Evolutionary conservation across 35 echinoderm and acorn worm species (phyloP).

Genomic region (Strongylocentrotus purpuratus): DNA sequence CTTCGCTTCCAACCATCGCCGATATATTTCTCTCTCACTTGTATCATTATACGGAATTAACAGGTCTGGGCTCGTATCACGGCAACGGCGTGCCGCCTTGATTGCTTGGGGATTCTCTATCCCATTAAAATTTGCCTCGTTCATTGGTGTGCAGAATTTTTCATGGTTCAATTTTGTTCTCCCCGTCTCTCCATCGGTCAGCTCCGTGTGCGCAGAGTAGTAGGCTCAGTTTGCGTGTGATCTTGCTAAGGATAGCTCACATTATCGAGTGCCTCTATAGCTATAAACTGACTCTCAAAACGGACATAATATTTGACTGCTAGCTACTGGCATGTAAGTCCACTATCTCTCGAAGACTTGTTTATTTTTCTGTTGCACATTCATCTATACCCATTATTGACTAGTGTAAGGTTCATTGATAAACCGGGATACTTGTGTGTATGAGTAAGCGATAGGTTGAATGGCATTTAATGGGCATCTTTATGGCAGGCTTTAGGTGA

Average conservation of each 20-base stretch:
- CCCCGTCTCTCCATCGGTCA: background rate
- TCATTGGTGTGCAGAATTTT: background rate
- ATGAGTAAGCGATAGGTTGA: background rate
- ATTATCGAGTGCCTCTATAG: background rate
- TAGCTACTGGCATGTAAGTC: background rate
- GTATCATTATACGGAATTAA: conserved; percentile 42
- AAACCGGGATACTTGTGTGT: background rate
- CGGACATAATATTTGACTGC: background rate
- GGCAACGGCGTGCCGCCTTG: conserved; percentile 32
- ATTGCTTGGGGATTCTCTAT: conserved; percentile 3
- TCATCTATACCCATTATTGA: background rate
- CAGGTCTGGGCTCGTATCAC: conserved; percentile 27
- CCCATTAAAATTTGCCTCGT: conserved; percentile 31
- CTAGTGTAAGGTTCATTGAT: background rate
- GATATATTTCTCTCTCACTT: background rate
- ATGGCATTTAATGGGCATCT: background rate
- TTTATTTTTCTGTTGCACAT: background rate
- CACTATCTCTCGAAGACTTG: background rate
- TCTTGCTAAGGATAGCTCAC: background rate
- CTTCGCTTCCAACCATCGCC: background rate
- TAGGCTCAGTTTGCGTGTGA: background rate
- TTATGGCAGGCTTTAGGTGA: background rate
- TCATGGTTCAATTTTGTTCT: background rate
- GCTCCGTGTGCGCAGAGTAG: background rate
- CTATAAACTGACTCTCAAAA: background rate